A percentile compares a stretch with the other conserved stretches of the same genome.
phyloP scores from a whole-genome alignment of 2,797 vertebrate species.

The Melanotaenia maccullochi region DNA sequence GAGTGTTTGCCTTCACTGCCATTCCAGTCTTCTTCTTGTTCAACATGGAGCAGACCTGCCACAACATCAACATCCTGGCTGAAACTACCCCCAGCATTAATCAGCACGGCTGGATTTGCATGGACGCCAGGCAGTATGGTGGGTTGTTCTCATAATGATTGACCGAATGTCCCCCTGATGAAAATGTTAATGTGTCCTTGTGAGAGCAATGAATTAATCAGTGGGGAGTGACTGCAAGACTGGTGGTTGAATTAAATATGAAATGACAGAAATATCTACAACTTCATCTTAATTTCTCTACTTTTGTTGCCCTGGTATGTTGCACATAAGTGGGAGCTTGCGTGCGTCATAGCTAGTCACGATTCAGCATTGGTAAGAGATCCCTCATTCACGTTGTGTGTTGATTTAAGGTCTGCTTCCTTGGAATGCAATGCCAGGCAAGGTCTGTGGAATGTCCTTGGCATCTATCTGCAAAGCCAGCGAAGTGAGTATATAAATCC shows the following conservation, averaged over 20 bases:
- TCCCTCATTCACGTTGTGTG: constrained; percentile 45
- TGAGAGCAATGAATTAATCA: constrained; percentile 53
- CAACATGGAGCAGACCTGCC: constrained; percentile 96
- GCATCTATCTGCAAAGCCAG: constrained; percentile 95
- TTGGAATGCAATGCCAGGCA: constrained; percentile 95
- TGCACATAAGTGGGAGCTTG: constrained; percentile 17
- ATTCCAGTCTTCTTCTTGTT: constrained; percentile 97
- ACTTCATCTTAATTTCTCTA: constrained; percentile 18
- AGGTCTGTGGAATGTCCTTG: constrained; percentile 93
- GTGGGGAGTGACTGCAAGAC: constrained; percentile 26
- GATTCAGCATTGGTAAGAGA: constrained; percentile 45
- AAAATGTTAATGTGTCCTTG: constrained; percentile 62
- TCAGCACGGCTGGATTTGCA: constrained; percentile 87
- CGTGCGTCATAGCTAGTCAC: constrained; percentile 36
- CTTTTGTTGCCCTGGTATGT: constrained; percentile 18
- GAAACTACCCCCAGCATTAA: constrained; percentile 91
- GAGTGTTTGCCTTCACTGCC: constrained; percentile 91
- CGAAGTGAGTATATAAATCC: constrained; percentile 86
- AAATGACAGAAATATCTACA: constrained; percentile 44
- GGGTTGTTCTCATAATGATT: constrained; percentile 68
- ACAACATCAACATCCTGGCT: constrained; percentile 90
- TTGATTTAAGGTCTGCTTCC: constrained; percentile 90
- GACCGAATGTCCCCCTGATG: constrained; percentile 46
- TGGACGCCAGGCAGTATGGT: constrained; percentile 97
- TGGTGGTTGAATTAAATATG: constrained; percentile 37